Evolutionary conservation across 1,140 invertebrate genomes (phyloP).

Genomic region (Drosophila orena): DNA sequence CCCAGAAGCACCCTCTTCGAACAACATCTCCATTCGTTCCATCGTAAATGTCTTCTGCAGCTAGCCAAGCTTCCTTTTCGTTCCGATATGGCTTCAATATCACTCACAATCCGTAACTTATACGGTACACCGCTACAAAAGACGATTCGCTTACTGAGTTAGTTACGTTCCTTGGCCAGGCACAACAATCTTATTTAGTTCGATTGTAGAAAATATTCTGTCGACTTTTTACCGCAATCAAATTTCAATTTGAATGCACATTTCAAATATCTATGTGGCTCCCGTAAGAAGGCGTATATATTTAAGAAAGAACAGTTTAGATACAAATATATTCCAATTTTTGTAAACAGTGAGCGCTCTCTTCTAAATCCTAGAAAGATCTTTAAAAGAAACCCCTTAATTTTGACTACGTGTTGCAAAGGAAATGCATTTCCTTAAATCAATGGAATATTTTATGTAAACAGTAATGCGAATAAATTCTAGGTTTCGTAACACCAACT

Average conservation of each 20-base stretch:
- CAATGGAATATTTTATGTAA: background rate
- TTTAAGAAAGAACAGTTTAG: slow-evolving; percentile 27
- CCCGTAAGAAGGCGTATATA: slow-evolving; percentile 4
- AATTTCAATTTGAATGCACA: slow-evolving; percentile 28
- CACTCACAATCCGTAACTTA: background rate
- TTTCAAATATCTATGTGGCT: slow-evolving; percentile 32
- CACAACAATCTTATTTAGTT: slow-evolving; percentile 64
- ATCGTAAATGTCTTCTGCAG: slow-evolving; percentile 56
- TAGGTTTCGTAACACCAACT: slow-evolving; percentile 4
- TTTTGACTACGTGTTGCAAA: background rate
- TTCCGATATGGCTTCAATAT: slow-evolving; percentile 35
- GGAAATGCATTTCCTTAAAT: background rate
- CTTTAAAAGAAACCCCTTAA: background rate
- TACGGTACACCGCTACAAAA: slow-evolving; percentile 46
- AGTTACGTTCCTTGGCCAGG: slow-evolving; percentile 58
- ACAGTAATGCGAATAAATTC: slow-evolving; percentile 8
- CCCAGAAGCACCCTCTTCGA: background rate
- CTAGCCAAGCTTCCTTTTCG: slow-evolving; percentile 38
- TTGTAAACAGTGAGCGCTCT: slow-evolving; percentile 1
- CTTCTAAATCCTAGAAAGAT: background rate
- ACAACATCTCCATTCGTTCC: slow-evolving; percentile 50
- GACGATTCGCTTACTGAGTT: slow-evolving; percentile 52
- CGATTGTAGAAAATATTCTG: slow-evolving; percentile 37
- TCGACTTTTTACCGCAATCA: slow-evolving; percentile 43
- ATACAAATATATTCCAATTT: slow-evolving; percentile 41